Evolutionary conservation across 2,797 vertebrate species (phyloP).

Genomic region (Borostomias antarcticus): DNA sequence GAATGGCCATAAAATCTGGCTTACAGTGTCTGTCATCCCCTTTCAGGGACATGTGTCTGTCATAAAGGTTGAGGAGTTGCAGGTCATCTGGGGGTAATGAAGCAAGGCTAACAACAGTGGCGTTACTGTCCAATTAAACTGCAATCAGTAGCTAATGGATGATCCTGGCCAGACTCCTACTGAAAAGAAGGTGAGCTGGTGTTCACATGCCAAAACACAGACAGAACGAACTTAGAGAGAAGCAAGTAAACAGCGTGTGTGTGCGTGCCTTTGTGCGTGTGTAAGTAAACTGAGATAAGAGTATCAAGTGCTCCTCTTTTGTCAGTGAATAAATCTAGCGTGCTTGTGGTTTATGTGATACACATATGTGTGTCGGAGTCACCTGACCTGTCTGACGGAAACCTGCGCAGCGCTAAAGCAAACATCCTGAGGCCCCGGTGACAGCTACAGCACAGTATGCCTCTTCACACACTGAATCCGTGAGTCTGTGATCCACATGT

Average conservation of each 20-base stretch:
- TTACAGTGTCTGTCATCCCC: constrained; percentile 49
- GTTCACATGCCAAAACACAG: constrained; percentile 20
- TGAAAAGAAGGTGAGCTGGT: constrained; percentile 19
- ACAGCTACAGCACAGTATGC: constrained; percentile 26
- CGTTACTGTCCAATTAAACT: constrained; percentile 66
- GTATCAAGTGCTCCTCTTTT: neutral
- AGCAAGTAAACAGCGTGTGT: neutral
- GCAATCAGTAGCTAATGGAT: constrained; percentile 57
- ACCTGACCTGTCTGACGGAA: constrained; percentile 67
- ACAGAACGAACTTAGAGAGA: neutral
- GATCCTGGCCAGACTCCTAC: constrained; percentile 33
- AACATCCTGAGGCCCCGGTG: constrained; percentile 55
- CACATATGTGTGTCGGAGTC: constrained; percentile 39
- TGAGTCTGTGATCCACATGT: neutral
- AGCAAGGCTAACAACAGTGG: constrained; percentile 52
- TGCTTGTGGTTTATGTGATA: constrained; percentile 16
- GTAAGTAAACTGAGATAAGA: neutral
- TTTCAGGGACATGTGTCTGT: constrained; percentile 37
- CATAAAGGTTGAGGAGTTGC: constrained; percentile 60
- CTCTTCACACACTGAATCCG: constrained; percentile 37
- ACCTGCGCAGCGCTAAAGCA: constrained; percentile 55
- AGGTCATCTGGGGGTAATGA: constrained; percentile 70
- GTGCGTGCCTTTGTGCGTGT: constrained; percentile 6
- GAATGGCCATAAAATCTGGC: constrained; percentile 55
- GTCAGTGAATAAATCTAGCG: neutral